These are phyloP conservation scores for Ridgeia piscesae DNA, from an alignment of 1,140 invertebrate genomes.

Conservation along the genomic window DNA sequence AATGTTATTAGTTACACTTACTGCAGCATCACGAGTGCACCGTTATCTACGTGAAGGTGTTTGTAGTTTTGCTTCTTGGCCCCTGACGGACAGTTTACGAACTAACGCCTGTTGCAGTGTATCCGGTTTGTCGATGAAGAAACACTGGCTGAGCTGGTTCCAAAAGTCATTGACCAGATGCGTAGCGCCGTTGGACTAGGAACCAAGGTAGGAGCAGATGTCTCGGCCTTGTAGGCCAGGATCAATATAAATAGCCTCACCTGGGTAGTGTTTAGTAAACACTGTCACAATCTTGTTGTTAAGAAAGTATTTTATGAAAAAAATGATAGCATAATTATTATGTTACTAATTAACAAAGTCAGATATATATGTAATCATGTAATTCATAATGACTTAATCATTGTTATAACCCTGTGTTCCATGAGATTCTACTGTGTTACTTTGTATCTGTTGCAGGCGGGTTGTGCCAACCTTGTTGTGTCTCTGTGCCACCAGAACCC, in stretches of 20 bases:
- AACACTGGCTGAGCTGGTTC: slow-evolving; percentile 76
- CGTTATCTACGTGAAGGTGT: no score
- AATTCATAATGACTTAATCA: background rate
- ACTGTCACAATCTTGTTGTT: no score
- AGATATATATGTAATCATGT: background rate
- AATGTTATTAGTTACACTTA: no score
- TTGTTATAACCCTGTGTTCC: no score
- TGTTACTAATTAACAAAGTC: background rate
- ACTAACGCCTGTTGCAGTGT: slow-evolving; percentile 64
- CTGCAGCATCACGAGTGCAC: no score
- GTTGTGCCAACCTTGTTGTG: slow-evolving; percentile 80
- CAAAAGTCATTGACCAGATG: slow-evolving; percentile 78
- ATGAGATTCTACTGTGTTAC: background rate
- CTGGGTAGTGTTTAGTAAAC: background rate
- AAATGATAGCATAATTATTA: background rate
- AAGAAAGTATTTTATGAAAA: no score
- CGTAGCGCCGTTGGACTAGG: slow-evolving; percentile 78
- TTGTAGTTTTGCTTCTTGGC: no score
- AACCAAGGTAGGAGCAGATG: slow-evolving; percentile 65
- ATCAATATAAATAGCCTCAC: background rate
- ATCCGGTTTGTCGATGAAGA: slow-evolving; percentile 78
- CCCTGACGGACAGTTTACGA: no score
- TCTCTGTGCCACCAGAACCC: slow-evolving; percentile 68
- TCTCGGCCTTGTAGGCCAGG: background rate
- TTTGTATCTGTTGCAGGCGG: slow-evolving; percentile 60